Percentiles rank a stretch among this genome's conserved stretches.
Conservation (phyloP, 2,888 invertebrate species). For the Stenchaetothrips biformis region DNA sequence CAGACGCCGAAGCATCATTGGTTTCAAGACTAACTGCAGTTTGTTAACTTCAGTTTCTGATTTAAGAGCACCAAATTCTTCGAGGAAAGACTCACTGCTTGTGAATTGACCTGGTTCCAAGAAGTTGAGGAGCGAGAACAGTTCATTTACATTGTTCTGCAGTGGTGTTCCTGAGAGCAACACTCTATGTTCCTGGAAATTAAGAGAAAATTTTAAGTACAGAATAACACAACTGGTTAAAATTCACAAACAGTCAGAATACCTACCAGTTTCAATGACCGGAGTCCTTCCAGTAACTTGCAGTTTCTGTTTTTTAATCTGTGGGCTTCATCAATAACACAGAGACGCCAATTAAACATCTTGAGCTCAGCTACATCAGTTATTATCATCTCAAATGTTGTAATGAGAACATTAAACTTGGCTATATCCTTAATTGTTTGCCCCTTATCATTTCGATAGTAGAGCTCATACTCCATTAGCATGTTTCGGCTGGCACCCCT, state of each 20-base stretch:
- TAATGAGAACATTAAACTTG: constrained; percentile 96
- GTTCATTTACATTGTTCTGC: constrained; percentile 97
- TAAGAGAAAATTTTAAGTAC: constrained; percentile 29
- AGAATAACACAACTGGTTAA: neutral
- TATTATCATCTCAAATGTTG: constrained; percentile 98
- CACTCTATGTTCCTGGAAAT: constrained; percentile 76
- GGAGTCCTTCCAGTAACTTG: constrained; percentile 89
- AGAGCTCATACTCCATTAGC: constrained; percentile 97
- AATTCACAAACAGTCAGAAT: neutral
- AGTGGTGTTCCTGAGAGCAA: constrained; percentile 91
- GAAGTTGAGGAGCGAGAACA: constrained; percentile 96
- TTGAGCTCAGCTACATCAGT: constrained; percentile 93
- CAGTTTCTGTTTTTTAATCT: constrained; percentile 97
- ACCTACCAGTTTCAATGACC: constrained; percentile 70
- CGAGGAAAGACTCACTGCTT: constrained; percentile 84
- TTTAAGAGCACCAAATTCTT: constrained; percentile 94
- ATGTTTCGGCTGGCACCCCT: constrained; percentile 88
- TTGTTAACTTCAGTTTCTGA: constrained; percentile 94
- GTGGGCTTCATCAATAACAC: constrained; percentile 99
- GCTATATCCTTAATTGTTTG: constrained; percentile 78
- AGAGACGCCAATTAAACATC: constrained; percentile 90
- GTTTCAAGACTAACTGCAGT: constrained; percentile 86
- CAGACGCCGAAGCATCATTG: constrained; percentile 97
- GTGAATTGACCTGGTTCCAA: constrained; percentile 94
- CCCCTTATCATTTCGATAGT: constrained; percentile 81